Evolutionary conservation across 2,888 invertebrate species (phyloP), one percentile per base, ranked within the genome.

Genomic region (Criorhina ranunculi): DNA sequence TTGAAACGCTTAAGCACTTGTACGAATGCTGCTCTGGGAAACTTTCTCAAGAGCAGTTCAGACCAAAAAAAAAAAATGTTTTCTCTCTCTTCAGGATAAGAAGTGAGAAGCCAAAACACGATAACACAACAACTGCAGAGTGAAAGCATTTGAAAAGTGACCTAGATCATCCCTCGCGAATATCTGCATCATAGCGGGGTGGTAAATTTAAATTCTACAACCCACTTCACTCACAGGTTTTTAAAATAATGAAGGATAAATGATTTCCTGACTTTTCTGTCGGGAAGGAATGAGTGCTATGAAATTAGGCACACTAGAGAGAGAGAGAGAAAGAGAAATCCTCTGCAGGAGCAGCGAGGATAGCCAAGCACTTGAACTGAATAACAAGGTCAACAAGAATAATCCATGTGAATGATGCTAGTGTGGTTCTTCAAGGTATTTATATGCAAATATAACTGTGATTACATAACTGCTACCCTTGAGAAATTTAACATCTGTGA

Each of bases 381-480:
- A 33, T 55, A 66, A 78, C 82, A 82, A 82, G 82, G 82, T 82
- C 78, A 82, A 72, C 66, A 73, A 17, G 46, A 72, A 46, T 42
- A 55, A 72, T 49, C 29, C 64, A 55, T 37, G 53, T 53, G 75
- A 60, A 80, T 35, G 66, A 53, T 67, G 42, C 59, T 51, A 66
- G 55, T 75, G 66, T 33, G 31, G 64, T 49, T 57, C 51, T 75
- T 67, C 29, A 70, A 66, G 44, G 57, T 44, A 70, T 53, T 69
- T 46, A 59, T 33, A 46, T 35, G 42, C 57, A 72, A 64, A 80
- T 64, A 73, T 60, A 37, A 12, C 12, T 35, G 44, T 60, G 72
- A 72, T 69, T 57, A 57, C 24, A 69, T 5, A 53, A 40, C 33
- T 5, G 33, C 17, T 29, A n/a, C n/a, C 57, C 33, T 46, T 46